A percentile compares a stretch with the other conserved stretches of the same genome.
Evolutionary conservation across 2,113 vertebrate species (phyloP).

Genomic region (Boleophthalmus pectinirostris): DNA sequence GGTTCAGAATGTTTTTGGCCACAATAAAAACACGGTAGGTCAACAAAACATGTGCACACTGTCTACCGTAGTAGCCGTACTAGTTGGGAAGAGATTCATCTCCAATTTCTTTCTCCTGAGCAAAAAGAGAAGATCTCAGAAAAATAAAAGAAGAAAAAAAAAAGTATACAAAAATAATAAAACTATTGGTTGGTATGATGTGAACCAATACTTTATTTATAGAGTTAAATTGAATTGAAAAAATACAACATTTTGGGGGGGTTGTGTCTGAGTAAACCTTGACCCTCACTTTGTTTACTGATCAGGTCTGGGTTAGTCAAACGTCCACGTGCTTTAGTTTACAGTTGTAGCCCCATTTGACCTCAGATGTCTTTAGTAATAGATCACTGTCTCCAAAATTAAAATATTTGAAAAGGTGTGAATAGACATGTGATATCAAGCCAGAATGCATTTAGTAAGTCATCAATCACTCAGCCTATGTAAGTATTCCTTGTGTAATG

Average conservation of each 20-base stretch:
- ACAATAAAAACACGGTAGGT: slow-evolving; percentile 82
- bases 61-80: background rate
- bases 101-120: no score
- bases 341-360: background rate
- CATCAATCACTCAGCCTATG: background rate
- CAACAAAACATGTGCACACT: background rate
- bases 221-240: background rate
- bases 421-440: background rate
- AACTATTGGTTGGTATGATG: no score
- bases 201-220: no score
- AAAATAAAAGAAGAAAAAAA: no score
- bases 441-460: background rate
- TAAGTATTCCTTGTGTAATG: background rate
- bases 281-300: background rate
- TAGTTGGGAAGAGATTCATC: no score
- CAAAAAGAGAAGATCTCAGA: no score
- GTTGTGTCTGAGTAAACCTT: background rate
- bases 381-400: background rate
- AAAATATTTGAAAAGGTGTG: background rate
- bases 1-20: slow-evolving; percentile 78
- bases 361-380: background rate
- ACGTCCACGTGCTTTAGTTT: background rate
- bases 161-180: no score
- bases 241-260: background rate
- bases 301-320: background rate